Evolutionary conservation across 2,113 vertebrate species (phyloP), one percentile per base, ranked within the genome.

Genomic region (Vulpes lagopus): DNA sequence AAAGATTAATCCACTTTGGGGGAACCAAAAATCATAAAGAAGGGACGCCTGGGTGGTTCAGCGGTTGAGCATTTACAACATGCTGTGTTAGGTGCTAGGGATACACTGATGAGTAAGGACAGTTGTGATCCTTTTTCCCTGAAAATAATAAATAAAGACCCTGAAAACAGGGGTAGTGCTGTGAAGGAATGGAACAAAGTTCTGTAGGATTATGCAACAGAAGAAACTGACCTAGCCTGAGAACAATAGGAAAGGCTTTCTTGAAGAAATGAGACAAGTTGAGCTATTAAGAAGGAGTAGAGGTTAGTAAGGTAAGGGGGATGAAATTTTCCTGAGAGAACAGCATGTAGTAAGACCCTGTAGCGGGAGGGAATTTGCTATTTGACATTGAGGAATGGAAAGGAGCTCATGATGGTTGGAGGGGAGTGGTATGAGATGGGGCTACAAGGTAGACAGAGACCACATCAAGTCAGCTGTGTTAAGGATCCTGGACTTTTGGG

Each of bases 271-370:
- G 43, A 67, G 27, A 71, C 62, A 62, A 89, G 62, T 22, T n/a
- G 53, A 95, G 11, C 89, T 73, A 55, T 89, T 23, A 95, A 85
- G 71, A 55, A 95, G 84, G 55, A 69, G 2, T 25, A 90, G 14
- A 35, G 32, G 10, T 87, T 32, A 73, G 15, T 87, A 49, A 35
- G 38, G 11, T 38, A n/a, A 85, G 22, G 16, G 57, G 22, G 11
- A 67, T 59, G 53, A 35, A 91, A 55, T 76, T 59, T 78, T 17
- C 23, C 51, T 59, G 30, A 79, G 30, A 59, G 15, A 49, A 80
- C 27, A 55, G 25, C n/a, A 11, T 32, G 19, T 91, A 35, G 53
- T 55, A 38, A 80, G 64, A 55, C 23, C 8, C 19, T n/a, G 38
- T 32, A 7, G 32, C 53, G 53, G 38, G 55, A 79, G 38, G 30